These are phyloP conservation scores for Leptopilina myrica DNA, from an alignment of 2,888 invertebrate species.

Conservation along the genomic window DNA sequence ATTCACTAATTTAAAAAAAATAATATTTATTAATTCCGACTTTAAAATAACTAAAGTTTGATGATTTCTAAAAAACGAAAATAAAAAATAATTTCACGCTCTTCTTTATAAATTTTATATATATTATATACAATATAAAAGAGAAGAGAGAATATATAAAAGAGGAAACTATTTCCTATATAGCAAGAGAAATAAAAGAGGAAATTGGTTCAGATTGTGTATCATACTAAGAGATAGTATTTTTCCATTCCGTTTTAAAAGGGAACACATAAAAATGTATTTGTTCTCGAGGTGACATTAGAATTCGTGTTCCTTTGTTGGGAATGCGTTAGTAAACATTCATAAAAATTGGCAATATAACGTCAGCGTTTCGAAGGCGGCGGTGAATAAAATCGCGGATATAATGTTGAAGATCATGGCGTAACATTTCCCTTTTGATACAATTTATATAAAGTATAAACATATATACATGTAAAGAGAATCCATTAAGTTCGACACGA, in stretches of 20 bases:
- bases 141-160: background rate
- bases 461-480: background rate
- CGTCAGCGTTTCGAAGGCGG: background rate
- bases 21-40: too few species aligned
- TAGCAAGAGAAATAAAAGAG: too few species aligned
- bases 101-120: background rate
- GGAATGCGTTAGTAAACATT: conserved; percentile 5
- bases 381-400: conserved; percentile 7
- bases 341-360: conserved; percentile 26
- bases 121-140: too few species aligned
- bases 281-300: conserved; percentile 1
- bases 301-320: conserved; percentile 2
- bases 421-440: background rate
- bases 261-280: conserved; percentile 12
- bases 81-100: too few species aligned
- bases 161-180: background rate
- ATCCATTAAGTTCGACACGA: conserved; percentile 20
- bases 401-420: conserved; percentile 15
- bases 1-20: too few species aligned
- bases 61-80: too few species aligned
- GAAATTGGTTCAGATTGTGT: too few species aligned
- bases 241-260: background rate
- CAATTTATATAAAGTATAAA: too few species aligned
- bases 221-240: background rate
- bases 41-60: too few species aligned